Evolutionary conservation across 35 echinoderm and acorn worm species (phyloP), one percentile per base, ranked within the genome.

Genomic region (Heliocidaris tuberculata): DNA sequence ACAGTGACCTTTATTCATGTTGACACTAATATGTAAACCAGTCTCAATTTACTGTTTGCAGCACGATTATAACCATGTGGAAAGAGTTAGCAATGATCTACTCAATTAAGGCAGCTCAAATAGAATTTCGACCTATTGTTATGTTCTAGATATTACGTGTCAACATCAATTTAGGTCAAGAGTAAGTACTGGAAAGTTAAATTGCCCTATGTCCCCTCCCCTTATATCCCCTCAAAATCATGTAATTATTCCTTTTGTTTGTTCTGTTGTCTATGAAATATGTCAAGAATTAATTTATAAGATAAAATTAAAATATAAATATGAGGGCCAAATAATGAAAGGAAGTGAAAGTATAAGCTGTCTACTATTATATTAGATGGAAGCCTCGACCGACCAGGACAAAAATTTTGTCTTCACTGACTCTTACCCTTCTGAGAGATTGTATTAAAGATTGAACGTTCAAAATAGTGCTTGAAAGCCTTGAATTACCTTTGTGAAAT

Each of bases 11-110:
- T 78, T 78, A 78, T 78, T 7, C 7, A 78, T n/a, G 27, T 78
- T 78, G 65, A 78, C 65, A 78, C 65, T 78, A 78, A 78, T 78
- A 78, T 78, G 65, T n/a, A n/a, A 78, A 78, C 65, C 65, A 78
- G 19, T 5, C 65, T 78, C 21, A n/a, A 27, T 78, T 4, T 17
- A 78, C 21, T n/a, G 7, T 78, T 7, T 27, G 19, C 27, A 19
- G 19, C 21, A 78, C 27, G 21, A 78, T 78, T 78, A 78, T 78
- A 4, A n/a, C 21, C 65, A 78, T 78, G 27, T 78, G 65, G 65
- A 78, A 78, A 2, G 52, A 56, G 52, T 13, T 13, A 56, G 52
- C 52, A 56, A 56, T 56, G 52, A 56, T 12, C 52, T 56, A 56
- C 65, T 78, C 21, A 78, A 21, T 78, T 78, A 27, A 27, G 19